Evolutionary conservation across 1,140 invertebrate species (phyloP), one percentile per base, ranked within the genome.

Genomic region (Caenorhabditis brenneri): DNA sequence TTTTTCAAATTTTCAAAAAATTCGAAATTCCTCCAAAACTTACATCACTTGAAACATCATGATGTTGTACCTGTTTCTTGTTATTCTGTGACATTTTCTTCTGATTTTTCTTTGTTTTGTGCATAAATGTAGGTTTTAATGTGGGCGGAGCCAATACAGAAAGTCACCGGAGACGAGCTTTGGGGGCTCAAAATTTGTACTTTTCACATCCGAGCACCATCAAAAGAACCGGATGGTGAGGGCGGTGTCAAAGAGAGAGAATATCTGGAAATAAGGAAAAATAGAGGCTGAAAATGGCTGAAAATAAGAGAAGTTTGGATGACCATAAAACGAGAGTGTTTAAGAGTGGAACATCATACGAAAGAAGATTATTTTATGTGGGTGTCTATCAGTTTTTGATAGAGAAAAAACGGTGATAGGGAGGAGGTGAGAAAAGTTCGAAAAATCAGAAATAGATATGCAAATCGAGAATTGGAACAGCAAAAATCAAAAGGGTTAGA

Each of bases 41-140:
- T 15, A 74, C 65, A 39, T 74, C 65, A 46, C 42, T 74, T 12
- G 65, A 46, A 9, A 74, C 33, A 24, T 74, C 65, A 31, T 33
- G 58, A 74, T 74, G 33, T 19, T 74, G 65, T 15, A 74, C 65
- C 22, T 74, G 65, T 29, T 42, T 74, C 36, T 74, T 74, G 65
- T 42, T 42, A n/a, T 74, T 74, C 65, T 74, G 65, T 24, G 65
- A 39, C 65, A 74, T 74, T 42, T 74, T 74, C 36, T 42, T 74
- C 36, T 74, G 65, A 74, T 74, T 74, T 42, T 74, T 74, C 36
- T 74, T 74, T 74, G 65, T 42, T 74, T 74, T 74, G 36, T 74
- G 27, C 65, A 74, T 74, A 74, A 74, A 74, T 55, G 53, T 22
- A 7, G 12, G 7, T 36, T 33, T 74, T 12, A 24, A 42, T 24